Conservation (phyloP, 2,113 vertebrate genomes). For the Tychaedon coryphoeus region DNA sequence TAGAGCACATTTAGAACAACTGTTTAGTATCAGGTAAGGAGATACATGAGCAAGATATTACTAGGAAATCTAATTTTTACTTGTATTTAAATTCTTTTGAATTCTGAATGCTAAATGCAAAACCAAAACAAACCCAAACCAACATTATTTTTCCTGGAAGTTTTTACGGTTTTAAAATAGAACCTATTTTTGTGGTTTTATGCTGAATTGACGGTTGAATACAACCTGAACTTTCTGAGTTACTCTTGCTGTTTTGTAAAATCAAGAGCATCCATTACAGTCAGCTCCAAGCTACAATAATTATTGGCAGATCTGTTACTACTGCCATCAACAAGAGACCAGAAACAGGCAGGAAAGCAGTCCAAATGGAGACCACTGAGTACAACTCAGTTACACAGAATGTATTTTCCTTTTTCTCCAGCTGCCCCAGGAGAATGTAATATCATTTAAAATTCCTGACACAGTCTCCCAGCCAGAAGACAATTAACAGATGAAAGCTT, state of each 20-base stretch:
- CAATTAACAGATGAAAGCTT: background rate
- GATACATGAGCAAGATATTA: background rate
- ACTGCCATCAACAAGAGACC: background rate
- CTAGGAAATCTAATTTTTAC: background rate
- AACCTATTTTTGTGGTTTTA: background rate
- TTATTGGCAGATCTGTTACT: background rate
- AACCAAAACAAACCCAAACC: background rate
- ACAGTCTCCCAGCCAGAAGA: background rate
- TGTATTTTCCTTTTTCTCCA: background rate
- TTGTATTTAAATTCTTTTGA: background rate
- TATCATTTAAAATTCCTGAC: background rate
- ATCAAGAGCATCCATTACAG: background rate
- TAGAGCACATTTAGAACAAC: background rate
- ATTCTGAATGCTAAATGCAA: background rate
- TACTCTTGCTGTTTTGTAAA: background rate
- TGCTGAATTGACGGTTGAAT: background rate
- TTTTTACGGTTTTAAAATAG: background rate
- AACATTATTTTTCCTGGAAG: background rate
- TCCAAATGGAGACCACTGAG: background rate
- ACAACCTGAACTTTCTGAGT: background rate
- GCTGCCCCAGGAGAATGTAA: background rate
- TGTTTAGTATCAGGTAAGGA: background rate
- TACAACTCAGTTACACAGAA: background rate
- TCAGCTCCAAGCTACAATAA: background rate
- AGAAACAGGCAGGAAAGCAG: background rate